These are phyloP conservation scores for Platichthys flesus DNA, from an alignment of 2,113 vertebrate species.

Conservation along the genomic window DNA sequence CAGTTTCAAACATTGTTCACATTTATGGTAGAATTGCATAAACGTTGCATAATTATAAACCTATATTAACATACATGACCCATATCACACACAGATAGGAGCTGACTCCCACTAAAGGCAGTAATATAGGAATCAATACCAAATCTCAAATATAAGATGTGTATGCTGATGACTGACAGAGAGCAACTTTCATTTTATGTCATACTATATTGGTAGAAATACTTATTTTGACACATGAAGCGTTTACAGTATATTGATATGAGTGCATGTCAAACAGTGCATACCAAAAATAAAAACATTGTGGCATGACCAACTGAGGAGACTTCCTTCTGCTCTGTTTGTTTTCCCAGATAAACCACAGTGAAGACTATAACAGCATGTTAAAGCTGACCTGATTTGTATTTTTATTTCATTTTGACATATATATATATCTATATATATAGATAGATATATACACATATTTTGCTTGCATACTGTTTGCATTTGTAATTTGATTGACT, in stretches of 20 bases:
- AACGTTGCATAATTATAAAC: conserved; percentile 6
- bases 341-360: not conserved
- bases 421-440: not conserved
- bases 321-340: conserved; percentile 8
- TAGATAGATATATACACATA: not conserved
- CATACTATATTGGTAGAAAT: too few relatives aligned
- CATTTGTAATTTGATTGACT: not conserved
- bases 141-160: conserved; percentile 17
- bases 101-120: not conserved
- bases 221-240: conserved; percentile 4
- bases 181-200: not conserved
- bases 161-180: conserved; percentile 1
- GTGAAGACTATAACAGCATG: too few relatives aligned
- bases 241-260: conserved; percentile 31
- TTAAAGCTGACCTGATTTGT: too few relatives aligned
- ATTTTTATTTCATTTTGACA: not conserved
- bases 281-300: conserved; percentile 5
- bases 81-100: conserved; percentile 13
- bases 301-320: not conserved
- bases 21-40: conserved; percentile 4
- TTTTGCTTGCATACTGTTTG: not conserved
- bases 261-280: conserved; percentile 32
- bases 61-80: not conserved
- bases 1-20: not conserved
- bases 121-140: conserved; percentile 9